Evolutionary conservation across 2,113 vertebrate genomes (phyloP).

Genomic region (Cranoglanis bouderius): DNA sequence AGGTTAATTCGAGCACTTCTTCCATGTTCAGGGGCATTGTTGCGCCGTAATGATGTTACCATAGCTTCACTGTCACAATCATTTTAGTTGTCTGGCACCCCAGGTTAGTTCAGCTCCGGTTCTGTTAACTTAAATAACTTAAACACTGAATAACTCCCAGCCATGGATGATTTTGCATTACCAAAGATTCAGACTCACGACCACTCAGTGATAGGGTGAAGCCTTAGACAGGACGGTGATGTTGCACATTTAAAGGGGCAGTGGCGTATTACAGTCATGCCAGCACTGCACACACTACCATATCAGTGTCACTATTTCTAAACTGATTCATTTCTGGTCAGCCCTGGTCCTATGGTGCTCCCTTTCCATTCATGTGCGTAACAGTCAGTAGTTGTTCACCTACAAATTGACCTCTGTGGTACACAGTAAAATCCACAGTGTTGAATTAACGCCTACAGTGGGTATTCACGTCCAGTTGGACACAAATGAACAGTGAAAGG

Average conservation of each 20-base stretch:
- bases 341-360: background rate
- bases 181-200: background rate
- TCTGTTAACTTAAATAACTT: too few species aligned
- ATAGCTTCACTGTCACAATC: background rate
- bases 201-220: background rate
- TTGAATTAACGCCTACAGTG: too few species aligned
- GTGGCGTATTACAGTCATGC: background rate
- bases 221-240: background rate
- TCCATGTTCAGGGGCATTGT: background rate
- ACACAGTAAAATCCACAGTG: too few species aligned
- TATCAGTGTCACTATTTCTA: background rate
- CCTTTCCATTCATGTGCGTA: background rate
- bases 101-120: background rate
- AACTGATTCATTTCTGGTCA: background rate
- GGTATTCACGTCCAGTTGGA: too few species aligned
- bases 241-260: background rate
- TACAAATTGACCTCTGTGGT: background rate
- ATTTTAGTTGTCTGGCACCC: background rate
- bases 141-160: too few species aligned
- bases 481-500: too few species aligned
- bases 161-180: background rate
- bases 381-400: background rate
- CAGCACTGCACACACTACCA: background rate
- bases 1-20: background rate
- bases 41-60: background rate